phyloP scores from a whole-genome alignment of 2,888 invertebrate genomes.

The Platerodrilus igneus region DNA sequence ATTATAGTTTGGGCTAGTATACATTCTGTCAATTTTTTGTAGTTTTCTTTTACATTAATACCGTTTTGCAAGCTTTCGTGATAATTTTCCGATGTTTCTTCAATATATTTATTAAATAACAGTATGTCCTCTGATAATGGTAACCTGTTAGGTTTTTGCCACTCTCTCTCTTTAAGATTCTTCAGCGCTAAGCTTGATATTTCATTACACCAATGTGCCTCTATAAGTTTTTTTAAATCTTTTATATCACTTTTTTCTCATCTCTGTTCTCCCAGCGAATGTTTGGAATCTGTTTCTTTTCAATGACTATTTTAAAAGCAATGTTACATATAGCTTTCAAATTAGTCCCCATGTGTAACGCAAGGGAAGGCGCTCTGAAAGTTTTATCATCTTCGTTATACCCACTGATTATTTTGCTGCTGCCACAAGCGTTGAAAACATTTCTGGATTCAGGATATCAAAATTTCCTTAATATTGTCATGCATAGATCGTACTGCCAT shows the following conservation, averaged over 20 bases:
- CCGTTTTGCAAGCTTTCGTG: slow-evolving; percentile 18
- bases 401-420: slow-evolving; percentile 16
- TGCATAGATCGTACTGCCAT: slow-evolving; percentile 8
- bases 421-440: slow-evolving; percentile 9
- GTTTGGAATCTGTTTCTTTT: slow-evolving; percentile 6
- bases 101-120: slow-evolving; percentile 21
- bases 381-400: slow-evolving; percentile 7
- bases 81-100: slow-evolving; percentile 16
- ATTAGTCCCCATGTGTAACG: slow-evolving; percentile 16
- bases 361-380: slow-evolving; percentile 15
- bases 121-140: slow-evolving; percentile 28
- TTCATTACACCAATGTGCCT: slow-evolving; percentile 30
- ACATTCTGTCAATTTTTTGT: slow-evolving; percentile 26
- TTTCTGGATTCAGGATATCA: slow-evolving; percentile 15
- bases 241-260: slow-evolving; percentile 14
- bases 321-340: slow-evolving; percentile 14
- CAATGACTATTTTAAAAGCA: slow-evolving; percentile 12
- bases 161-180: slow-evolving; percentile 27
- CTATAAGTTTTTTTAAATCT: slow-evolving; percentile 19
- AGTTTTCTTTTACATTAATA: slow-evolving; percentile 21
- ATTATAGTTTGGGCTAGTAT: slow-evolving; percentile 2
- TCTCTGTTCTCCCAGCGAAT: not conserved
- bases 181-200: slow-evolving; percentile 30
- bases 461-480: slow-evolving; percentile 6
- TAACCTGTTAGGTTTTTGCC: slow-evolving; percentile 24